Conservation (phyloP, 2,888 invertebrate genomes). For the Phytoseiulus persimilis region DNA sequence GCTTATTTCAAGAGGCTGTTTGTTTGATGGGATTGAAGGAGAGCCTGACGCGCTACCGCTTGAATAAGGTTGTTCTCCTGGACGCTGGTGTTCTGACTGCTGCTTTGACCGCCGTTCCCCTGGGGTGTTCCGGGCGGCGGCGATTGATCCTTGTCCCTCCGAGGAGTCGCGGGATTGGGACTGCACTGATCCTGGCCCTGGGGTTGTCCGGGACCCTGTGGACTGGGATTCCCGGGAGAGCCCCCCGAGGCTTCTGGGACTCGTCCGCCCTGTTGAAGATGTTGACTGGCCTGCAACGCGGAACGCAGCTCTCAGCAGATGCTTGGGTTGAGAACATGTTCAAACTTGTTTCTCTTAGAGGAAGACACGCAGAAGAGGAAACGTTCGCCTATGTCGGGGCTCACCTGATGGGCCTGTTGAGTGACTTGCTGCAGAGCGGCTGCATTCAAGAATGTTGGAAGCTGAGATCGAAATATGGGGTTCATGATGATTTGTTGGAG, state of each 20-base stretch:
- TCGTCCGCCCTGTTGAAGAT: conserved; percentile 37
- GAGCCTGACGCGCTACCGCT: conserved; percentile 33
- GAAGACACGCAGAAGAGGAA: neutral
- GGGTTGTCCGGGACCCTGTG: conserved; percentile 22
- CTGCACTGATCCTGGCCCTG: conserved; percentile 38
- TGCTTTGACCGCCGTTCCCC: conserved; percentile 1
- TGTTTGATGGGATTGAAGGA: conserved; percentile 31
- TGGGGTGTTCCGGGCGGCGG: conserved; percentile 33
- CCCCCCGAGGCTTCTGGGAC: conserved; percentile 34
- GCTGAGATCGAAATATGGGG: conserved; percentile 38
- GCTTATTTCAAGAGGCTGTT: conserved; percentile 38
- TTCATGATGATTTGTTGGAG: conserved; percentile 38
- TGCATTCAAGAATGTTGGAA: conserved; percentile 38
- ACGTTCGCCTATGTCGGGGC: neutral
- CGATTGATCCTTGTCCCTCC: conserved; percentile 37
- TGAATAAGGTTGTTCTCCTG: conserved; percentile 39
- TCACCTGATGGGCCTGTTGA: conserved; percentile 38
- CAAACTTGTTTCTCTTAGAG: too few relatives aligned
- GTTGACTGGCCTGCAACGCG: conserved; percentile 22
- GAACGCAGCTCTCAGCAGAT: neutral
- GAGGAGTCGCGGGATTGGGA: conserved; percentile 39
- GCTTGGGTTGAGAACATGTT: too few relatives aligned
- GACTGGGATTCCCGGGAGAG: conserved; percentile 38
- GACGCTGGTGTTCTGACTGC: conserved; percentile 27
- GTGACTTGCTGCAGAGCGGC: conserved; percentile 38